These are phyloP conservation scores for Manacus vitellinus DNA, from an alignment of 2,113 vertebrate species.

Conservation along the genomic window DNA sequence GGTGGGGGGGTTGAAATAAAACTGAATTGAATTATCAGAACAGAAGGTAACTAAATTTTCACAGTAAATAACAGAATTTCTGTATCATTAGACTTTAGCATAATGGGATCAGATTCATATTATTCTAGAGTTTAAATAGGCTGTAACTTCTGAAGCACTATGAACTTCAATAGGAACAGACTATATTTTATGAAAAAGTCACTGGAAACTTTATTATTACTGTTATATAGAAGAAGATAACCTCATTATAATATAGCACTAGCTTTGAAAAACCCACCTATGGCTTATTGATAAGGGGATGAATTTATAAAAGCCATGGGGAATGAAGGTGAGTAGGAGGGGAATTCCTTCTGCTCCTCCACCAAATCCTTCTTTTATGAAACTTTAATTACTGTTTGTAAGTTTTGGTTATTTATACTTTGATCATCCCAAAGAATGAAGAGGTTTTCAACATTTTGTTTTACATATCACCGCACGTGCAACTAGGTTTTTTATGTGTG, in stretches of 20 bases:
- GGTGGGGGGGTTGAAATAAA: not conserved
- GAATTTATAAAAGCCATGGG: not conserved
- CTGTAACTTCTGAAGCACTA: constrained; percentile 6
- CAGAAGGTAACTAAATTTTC: constrained; percentile 60
- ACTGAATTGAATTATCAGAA: constrained; percentile 54
- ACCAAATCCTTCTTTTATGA: constrained; percentile 56
- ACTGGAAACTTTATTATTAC: not conserved
- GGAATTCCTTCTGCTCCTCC: not conserved
- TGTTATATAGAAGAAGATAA: not conserved
- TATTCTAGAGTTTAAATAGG: not conserved
- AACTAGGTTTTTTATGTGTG: constrained; percentile 18
- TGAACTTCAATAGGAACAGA: not conserved
- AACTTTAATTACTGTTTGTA: constrained; percentile 48
- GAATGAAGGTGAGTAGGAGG: not conserved
- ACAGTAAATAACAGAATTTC: not conserved
- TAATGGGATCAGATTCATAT: constrained; percentile 16
- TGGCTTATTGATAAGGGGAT: not conserved
- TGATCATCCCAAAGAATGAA: constrained; percentile 73
- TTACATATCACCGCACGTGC: not conserved
- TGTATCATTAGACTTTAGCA: constrained; percentile 12
- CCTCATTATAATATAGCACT: not conserved
- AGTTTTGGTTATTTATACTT: constrained; percentile 45
- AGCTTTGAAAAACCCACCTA: not conserved
- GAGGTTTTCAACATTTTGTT: constrained; percentile 51
- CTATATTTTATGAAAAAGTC: not conserved